Evolutionary conservation across 2,888 invertebrate genomes (phyloP).

Genomic region (Drosophila hamatofila): DNA sequence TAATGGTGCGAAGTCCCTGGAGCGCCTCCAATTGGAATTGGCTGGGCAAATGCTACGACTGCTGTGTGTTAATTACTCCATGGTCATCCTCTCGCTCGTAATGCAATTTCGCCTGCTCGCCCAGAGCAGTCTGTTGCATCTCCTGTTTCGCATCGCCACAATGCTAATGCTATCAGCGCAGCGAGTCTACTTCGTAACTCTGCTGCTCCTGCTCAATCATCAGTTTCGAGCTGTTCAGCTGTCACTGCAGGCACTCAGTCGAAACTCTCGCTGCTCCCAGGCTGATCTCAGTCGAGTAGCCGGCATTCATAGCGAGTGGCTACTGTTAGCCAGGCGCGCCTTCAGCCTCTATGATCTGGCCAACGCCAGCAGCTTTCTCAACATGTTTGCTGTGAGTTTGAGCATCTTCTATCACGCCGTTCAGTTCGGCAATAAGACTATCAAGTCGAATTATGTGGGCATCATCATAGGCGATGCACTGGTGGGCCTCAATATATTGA

Average conservation of each 20-base stretch:
- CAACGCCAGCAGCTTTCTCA: slow-evolving; percentile 37
- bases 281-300: slow-evolving; percentile 31
- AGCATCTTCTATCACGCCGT: slow-evolving; percentile 65
- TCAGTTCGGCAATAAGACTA: slow-evolving; percentile 41
- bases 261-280: background rate
- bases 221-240: slow-evolving; percentile 62
- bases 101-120: slow-evolving; percentile 46
- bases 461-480: slow-evolving; percentile 38
- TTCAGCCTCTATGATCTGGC: slow-evolving; percentile 44
- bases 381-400: slow-evolving; percentile 51
- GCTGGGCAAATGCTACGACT: slow-evolving; percentile 17
- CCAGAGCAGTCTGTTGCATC: background rate
- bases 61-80: slow-evolving; percentile 35
- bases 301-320: slow-evolving; percentile 47
- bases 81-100: slow-evolving; percentile 5
- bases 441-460: slow-evolving; percentile 25
- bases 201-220: slow-evolving; percentile 53
- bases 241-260: slow-evolving; percentile 34
- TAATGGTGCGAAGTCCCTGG: slow-evolving; percentile 20
- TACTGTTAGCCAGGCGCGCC: slow-evolving; percentile 33
- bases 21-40: slow-evolving; percentile 38
- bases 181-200: slow-evolving; percentile 31
- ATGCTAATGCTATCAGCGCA: slow-evolving; percentile 25
- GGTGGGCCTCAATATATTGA: slow-evolving; percentile 23
- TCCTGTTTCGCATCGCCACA: background rate